A percentile compares a stretch with the other conserved stretches of the same genome.
These are phyloP conservation scores for Aphidius gifuensis DNA, from an alignment of 1,140 invertebrate genomes.

Conservation along the genomic window DNA sequence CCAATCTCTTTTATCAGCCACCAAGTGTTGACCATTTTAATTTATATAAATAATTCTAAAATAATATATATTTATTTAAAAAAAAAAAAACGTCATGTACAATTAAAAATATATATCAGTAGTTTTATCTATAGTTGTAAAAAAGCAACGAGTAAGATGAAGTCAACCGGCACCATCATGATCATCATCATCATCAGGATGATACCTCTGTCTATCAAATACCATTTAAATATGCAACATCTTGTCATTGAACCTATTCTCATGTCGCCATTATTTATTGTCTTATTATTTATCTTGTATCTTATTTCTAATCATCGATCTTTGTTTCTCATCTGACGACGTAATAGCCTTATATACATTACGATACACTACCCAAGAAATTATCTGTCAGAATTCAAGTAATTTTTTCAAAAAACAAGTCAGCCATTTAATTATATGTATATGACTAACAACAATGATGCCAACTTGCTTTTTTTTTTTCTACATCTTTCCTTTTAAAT, in stretches of 20 bases:
- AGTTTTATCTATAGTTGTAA: too few species aligned
- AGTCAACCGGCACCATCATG: too few species aligned
- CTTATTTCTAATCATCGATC: slow-evolving; percentile 26
- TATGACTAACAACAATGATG: too few species aligned
- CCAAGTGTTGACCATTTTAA: background rate
- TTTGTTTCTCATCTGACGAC: slow-evolving; percentile 26
- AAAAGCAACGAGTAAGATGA: too few species aligned
- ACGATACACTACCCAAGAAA: background rate
- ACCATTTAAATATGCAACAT: background rate
- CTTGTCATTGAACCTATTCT: slow-evolving; percentile 22
- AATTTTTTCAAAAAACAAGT: background rate
- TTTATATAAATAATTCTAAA: too few species aligned
- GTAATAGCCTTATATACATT: slow-evolving; percentile 20
- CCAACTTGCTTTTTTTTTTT: too few species aligned
- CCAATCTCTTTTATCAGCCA: slow-evolving; percentile 19
- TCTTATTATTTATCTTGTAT: slow-evolving; percentile 32
- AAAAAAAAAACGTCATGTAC: too few species aligned
- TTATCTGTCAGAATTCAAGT: background rate
- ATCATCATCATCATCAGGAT: background rate
- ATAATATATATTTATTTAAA: too few species aligned
- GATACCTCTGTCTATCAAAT: background rate
- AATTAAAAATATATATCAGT: too few species aligned
- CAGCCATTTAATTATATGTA: too few species aligned
- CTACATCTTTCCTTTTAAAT: too few species aligned
- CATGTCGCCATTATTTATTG: slow-evolving; percentile 30